Percentiles rank a stretch among this genome's conserved stretches.
Evolutionary conservation across 2,888 invertebrate species (phyloP).

Genomic region (Brenthis hecate): DNA sequence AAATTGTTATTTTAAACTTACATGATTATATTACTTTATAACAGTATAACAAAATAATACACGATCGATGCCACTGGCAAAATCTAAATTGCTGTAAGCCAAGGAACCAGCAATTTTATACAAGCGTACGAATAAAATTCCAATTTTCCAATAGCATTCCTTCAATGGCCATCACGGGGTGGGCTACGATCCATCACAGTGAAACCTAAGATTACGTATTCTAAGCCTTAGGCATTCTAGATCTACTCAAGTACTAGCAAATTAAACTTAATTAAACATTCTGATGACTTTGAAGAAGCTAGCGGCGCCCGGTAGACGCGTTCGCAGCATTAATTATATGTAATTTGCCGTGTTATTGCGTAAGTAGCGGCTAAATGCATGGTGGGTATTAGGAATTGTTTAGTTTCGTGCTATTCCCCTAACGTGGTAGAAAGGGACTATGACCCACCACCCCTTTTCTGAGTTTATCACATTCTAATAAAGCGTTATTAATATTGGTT

Average conservation of each 20-base stretch:
- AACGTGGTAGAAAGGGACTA: not conserved
- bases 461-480: too few species aligned
- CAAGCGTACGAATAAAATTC: slow-evolving; percentile 20
- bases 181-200: slow-evolving; percentile 47
- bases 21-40: not conserved
- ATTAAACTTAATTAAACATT: slow-evolving; percentile 66
- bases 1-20: slow-evolving; percentile 6
- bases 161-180: slow-evolving; percentile 18
- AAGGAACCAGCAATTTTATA: slow-evolving; percentile 18
- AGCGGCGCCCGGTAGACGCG: slow-evolving; percentile 47
- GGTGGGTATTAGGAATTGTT: slow-evolving; percentile 15
- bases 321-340: slow-evolving; percentile 36
- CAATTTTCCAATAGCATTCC: slow-evolving; percentile 24
- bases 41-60: slow-evolving; percentile 9
- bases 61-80: slow-evolving; percentile 12
- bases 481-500: too few species aligned
- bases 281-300: slow-evolving; percentile 42
- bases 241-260: slow-evolving; percentile 49
- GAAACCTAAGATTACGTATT: slow-evolving; percentile 49
- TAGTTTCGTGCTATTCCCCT: slow-evolving; percentile 4
- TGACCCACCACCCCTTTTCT: too few species aligned
- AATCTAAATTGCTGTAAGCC: slow-evolving; percentile 5
- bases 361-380: slow-evolving; percentile 33
- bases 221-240: slow-evolving; percentile 50
- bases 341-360: slow-evolving; percentile 36